Base-by-base conservation (phyloP, 2,113 vertebrate genomes). In the Hemiprocne comata region DNA sequence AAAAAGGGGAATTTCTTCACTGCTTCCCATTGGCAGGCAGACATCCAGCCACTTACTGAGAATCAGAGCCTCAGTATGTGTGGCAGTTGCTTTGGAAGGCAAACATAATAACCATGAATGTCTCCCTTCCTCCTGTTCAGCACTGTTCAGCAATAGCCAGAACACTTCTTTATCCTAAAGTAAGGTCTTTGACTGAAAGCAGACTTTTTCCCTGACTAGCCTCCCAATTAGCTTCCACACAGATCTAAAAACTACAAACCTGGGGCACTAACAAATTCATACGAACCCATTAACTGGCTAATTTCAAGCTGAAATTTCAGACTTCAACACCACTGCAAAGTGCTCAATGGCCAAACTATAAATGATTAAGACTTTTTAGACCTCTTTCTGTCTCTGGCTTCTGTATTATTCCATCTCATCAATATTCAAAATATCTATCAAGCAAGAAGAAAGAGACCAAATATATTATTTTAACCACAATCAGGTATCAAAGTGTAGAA, bases 91-190 rank as follows among this genome's bases (percentile, higher is more conserved):
- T 87, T 90, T 0, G 0, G 34, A 87, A 81, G 40, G 73, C 34
- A 77, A 48, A 70, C 0, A 1, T 11, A 4, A 0, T 23, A 53
- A 15, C 8, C 14, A 38, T 5, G 38, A 42, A 70, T 57, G 9
- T 58, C 18, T 7, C 29, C 50, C 19, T 13, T 46, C 38, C 64
- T 88, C 40, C 40, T 42, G 40, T 42, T 42, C 40, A 42, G 40
- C 40, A 42, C 40, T 42, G 40, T 42, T 42, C 40, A 42, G 40
- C 40, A 42, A 42, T 42, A 42, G 40, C 40, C 14, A 42, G 40
- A 77, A 57, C 67, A 17, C 7, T 62, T 55, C 24, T 75, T 80
- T 31, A 69, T 44, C 6, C 9, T 44, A 29, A 81, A 72, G 42
- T 21, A 60, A 31, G 15, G 6, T 42, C 7, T 84, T 66, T 55